Evolutionary conservation across 2,888 invertebrate genomes (phyloP).

Genomic region (Parasteatoda lunata): DNA sequence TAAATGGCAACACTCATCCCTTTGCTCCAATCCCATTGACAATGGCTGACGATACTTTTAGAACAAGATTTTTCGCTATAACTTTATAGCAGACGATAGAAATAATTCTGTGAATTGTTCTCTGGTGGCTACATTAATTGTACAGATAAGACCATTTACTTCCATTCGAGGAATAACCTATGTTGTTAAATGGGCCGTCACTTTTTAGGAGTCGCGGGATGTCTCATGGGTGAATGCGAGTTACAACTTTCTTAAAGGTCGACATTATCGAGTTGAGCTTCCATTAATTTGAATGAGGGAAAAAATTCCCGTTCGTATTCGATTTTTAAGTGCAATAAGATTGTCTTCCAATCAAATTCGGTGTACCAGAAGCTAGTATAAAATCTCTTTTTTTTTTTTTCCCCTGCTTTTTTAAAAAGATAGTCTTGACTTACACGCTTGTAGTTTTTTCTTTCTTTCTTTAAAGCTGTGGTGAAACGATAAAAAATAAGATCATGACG

Average conservation of each 20-base stretch:
- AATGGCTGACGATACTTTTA: not conserved
- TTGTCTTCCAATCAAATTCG: too few species aligned
- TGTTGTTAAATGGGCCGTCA: conserved; percentile 12
- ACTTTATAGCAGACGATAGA: not conserved
- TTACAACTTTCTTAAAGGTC: not conserved
- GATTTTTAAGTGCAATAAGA: too few species aligned
- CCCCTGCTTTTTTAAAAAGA: too few species aligned
- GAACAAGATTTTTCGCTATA: not conserved
- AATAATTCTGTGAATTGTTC: not conserved
- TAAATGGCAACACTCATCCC: not conserved
- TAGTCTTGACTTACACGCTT: too few species aligned
- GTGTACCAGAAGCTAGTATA: too few species aligned
- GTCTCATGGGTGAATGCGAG: not conserved
- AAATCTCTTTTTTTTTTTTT: too few species aligned
- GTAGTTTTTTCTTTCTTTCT: too few species aligned
- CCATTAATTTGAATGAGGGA: not conserved
- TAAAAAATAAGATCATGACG: too few species aligned
- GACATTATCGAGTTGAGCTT: not conserved
- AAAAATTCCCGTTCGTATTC: too few species aligned
- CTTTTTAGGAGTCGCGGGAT: not conserved
- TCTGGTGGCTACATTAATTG: conserved; percentile 9
- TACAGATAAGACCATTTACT: conserved; percentile 2
- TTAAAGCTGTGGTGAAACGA: too few species aligned
- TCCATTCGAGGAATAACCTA: not conserved
- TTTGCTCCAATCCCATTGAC: not conserved